Evolutionary conservation across 2,797 vertebrate genomes (phyloP).

Genomic region (Enteromius paludinosus): DNA sequence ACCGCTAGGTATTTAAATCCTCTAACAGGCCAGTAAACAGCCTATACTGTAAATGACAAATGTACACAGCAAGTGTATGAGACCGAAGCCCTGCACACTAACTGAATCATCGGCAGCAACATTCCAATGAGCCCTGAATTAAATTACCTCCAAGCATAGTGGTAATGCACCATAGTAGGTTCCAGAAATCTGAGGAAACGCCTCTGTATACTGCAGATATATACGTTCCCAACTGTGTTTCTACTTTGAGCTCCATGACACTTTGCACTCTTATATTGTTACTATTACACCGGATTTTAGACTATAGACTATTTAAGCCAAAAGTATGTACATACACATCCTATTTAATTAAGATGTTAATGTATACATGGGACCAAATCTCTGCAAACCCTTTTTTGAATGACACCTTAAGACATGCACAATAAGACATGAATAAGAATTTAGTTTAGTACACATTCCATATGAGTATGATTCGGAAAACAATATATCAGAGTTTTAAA

Average conservation of each 20-base stretch:
- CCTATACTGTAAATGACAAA: slow-evolving; percentile 5
- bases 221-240: slow-evolving; percentile 18
- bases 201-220: slow-evolving; percentile 21
- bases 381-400: neutral
- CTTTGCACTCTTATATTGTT: neutral
- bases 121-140: slow-evolving; percentile 45
- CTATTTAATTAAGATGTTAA: neutral
- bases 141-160: slow-evolving; percentile 32
- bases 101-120: slow-evolving; percentile 16
- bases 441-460: neutral
- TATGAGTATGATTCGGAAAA: neutral
- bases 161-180: slow-evolving; percentile 19
- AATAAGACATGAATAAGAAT: neutral
- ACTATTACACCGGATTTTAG: neutral
- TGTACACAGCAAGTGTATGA: neutral
- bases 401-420: neutral
- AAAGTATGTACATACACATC: neutral
- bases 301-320: neutral
- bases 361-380: neutral
- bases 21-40: slow-evolving; percentile 26
- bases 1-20: slow-evolving; percentile 6
- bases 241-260: neutral
- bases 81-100: slow-evolving; percentile 13
- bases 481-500: neutral
- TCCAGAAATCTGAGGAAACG: slow-evolving; percentile 15